Base-by-base conservation (phyloP, 2,113 vertebrate genomes). In the Alexandromys fortis region DNA sequence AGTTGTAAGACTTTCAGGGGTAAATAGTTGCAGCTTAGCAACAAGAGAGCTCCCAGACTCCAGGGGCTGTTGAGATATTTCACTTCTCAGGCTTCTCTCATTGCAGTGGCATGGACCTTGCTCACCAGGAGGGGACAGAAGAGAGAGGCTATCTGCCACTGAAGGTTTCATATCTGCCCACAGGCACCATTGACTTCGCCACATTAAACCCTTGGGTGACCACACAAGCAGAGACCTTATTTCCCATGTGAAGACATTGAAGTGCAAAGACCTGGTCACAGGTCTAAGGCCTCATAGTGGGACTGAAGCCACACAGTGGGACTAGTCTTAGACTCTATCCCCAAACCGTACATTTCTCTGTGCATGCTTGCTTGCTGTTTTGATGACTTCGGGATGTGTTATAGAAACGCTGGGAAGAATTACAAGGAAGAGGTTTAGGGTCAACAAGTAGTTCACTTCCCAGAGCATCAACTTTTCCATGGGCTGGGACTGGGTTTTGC, bases 381-480 rank as follows among this genome's bases (percentile, higher is more conserved):
- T 96, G 94, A 95, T 96, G 97, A 92, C 73, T 92, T 97, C 96
- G 91, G 88, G 96, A 88, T 96, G 38, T 89, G 30, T 91, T 96
- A 91, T 13, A 91, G 45, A 94, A 77, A 94, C 22, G 72, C 82
- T 77, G n/a, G 81, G 89, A 93, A 92, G 96, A 93, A 95, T 83
- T 76, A 70, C 3, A 9, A 92, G 55, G 73, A 55, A 81, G 89
- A 97, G 7, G 1, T 77, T 89, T 67, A 24, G 96, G 96, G 95
- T 97, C 93, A 96, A 72, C 93, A 22, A n/a, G 86, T 92, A 94
- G 91, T 92, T 97, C 96, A 55, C 79, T 75, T 88, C 88, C 96
- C 26, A 0, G 86, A 97, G 88, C 95, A 91, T 92, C 85, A 35
- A 92, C 91, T 97, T 96, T 61, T 86, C 42, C 79, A 26, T 75